Conservation (phyloP, 2,113 vertebrate genomes). For the Micronycteris hirsuta region DNA sequence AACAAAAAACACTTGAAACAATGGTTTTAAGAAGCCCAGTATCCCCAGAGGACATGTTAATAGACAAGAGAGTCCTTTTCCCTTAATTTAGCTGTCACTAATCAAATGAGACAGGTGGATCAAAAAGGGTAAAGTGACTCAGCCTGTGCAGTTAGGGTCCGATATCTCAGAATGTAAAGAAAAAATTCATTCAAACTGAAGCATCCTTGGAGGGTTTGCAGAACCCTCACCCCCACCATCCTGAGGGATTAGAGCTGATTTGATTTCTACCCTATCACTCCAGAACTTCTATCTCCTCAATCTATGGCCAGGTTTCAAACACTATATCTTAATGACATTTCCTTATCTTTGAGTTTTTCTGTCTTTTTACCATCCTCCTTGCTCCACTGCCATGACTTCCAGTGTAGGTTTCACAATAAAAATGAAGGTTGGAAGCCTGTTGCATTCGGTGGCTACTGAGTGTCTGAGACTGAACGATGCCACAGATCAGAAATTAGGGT, state of each 20-base stretch:
- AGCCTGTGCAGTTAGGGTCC: too few species aligned
- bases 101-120: background rate
- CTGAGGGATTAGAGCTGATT: background rate
- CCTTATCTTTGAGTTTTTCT: background rate
- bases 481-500: background rate
- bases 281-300: background rate
- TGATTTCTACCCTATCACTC: background rate
- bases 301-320: background rate
- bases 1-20: background rate
- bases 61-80: background rate
- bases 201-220: background rate
- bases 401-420: background rate
- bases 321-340: background rate
- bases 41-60: background rate
- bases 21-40: background rate
- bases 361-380: background rate
- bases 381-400: background rate
- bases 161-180: background rate
- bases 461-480: background rate
- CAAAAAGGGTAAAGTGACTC: background rate
- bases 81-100: background rate
- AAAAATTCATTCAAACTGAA: background rate
- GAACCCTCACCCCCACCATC: rapidly evolving
- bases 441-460: background rate
- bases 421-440: background rate